Percentiles rank a stretch among this genome's conserved stretches.
Conservation (phyloP, 1,140 invertebrate genomes). For the Thaumatotibia leucotreta region DNA sequence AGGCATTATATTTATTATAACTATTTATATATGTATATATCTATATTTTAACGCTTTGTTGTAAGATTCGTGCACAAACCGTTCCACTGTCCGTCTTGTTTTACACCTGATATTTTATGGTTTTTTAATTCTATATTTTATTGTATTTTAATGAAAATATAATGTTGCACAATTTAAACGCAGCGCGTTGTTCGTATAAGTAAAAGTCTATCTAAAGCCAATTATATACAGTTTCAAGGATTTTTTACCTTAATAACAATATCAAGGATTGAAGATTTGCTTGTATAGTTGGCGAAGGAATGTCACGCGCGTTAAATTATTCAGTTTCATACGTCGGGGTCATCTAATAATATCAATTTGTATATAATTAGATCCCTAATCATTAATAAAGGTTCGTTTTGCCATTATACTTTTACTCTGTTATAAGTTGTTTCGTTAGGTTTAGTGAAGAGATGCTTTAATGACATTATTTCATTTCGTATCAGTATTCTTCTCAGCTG, state of each 20-base stretch:
- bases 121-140: not conserved
- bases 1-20: constrained; percentile 4
- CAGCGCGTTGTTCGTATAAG: not conserved
- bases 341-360: not conserved
- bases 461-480: constrained; percentile 59
- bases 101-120: constrained; percentile 2
- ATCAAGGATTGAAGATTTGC: too few relatives aligned
- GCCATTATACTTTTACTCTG: constrained; percentile 50
- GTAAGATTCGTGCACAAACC: constrained; percentile 4
- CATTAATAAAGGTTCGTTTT: constrained; percentile 44
- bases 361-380: constrained; percentile 6
- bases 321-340: not conserved
- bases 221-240: not conserved
- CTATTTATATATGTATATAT: constrained; percentile 1
- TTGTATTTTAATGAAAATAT: not conserved
- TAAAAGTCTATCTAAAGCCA: not conserved
- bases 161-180: not conserved
- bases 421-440: constrained; percentile 64
- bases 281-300: not conserved
- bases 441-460: constrained; percentile 65
- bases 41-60: not conserved
- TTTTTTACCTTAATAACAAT: not conserved
- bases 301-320: not conserved
- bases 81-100: constrained; percentile 5
- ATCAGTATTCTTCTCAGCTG: constrained; percentile 61